Percentiles rank a stretch among this genome's conserved stretches.
phyloP scores from a whole-genome alignment of 2,888 invertebrate genomes.

The Clunio marinus region DNA sequence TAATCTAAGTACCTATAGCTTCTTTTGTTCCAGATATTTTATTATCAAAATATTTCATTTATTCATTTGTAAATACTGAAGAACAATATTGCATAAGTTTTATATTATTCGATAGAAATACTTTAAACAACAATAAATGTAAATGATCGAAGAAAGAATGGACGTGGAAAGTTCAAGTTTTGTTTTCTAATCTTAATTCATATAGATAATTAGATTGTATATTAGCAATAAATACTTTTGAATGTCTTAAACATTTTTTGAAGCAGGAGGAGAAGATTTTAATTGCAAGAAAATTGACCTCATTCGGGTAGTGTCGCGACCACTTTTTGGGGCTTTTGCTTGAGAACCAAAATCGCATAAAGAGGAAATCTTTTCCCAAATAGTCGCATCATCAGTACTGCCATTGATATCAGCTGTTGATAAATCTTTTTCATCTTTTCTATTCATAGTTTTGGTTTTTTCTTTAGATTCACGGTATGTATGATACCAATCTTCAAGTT shows the following conservation, averaged over 20 bases:
- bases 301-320: conserved; percentile 20
- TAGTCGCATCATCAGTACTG: not conserved
- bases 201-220: no score
- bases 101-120: no score
- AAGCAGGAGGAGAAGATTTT: conserved; percentile 6
- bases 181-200: no score
- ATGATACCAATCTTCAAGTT: conserved; percentile 12
- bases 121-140: no score
- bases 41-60: no score
- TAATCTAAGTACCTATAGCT: no score
- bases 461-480: not conserved
- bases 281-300: conserved; percentile 22
- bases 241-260: not conserved
- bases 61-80: no score
- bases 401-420: not conserved
- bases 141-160: no score
- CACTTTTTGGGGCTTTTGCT: not conserved
- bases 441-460: not conserved
- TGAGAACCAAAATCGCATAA: conserved; percentile 17
- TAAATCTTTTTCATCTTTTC: not conserved
- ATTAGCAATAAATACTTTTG: no score
- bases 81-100: no score
- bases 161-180: no score
- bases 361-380: not conserved
- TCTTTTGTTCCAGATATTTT: no score